A percentile compares a stretch with the other conserved stretches of the same genome.
These are phyloP conservation scores for Bryconaethiops microstoma DNA, from an alignment of 2,797 vertebrate genomes.

Conservation along the genomic window DNA sequence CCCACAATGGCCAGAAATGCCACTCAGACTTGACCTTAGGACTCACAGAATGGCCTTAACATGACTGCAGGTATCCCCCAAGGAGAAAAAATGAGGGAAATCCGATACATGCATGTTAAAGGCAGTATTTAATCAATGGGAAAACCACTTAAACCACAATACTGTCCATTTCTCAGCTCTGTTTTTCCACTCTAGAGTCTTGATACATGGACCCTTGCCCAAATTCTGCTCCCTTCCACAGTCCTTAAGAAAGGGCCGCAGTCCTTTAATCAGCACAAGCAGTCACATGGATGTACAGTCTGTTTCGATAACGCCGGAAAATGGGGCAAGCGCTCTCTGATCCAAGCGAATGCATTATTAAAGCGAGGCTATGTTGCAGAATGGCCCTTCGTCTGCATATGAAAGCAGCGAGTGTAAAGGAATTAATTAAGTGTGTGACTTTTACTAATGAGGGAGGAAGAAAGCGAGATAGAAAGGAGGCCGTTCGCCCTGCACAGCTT, in stretches of 20 bases:
- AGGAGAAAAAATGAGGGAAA: not conserved
- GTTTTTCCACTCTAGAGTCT: not conserved
- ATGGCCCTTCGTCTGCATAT: conserved; percentile 41
- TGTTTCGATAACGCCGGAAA: conserved; percentile 39
- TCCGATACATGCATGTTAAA: not conserved
- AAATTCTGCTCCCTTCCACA: not conserved
- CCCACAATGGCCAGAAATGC: too few species aligned
- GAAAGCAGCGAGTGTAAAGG: conserved; percentile 40
- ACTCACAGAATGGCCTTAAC: too few species aligned
- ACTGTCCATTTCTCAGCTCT: conserved; percentile 4
- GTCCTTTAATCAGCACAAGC: conserved; percentile 8
- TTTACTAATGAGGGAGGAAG: conserved; percentile 48
- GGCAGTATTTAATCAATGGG: too few species aligned
- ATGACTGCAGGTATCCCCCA: not conserved
- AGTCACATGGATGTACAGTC: conserved; percentile 22
- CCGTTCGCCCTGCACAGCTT: conserved; percentile 1
- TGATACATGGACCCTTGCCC: too few species aligned
- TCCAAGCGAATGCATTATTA: conserved; percentile 48
- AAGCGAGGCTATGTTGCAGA: conserved; percentile 39
- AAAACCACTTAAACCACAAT: not conserved
- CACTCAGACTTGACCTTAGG: too few species aligned
- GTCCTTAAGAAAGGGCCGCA: not conserved
- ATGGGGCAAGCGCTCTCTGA: conserved; percentile 29
- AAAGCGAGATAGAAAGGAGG: conserved; percentile 33
- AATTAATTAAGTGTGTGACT: conserved; percentile 53